Evolutionary conservation across 2,888 invertebrate species (phyloP), one percentile per base, ranked within the genome.

Genomic region (Ectemnius continuus): DNA sequence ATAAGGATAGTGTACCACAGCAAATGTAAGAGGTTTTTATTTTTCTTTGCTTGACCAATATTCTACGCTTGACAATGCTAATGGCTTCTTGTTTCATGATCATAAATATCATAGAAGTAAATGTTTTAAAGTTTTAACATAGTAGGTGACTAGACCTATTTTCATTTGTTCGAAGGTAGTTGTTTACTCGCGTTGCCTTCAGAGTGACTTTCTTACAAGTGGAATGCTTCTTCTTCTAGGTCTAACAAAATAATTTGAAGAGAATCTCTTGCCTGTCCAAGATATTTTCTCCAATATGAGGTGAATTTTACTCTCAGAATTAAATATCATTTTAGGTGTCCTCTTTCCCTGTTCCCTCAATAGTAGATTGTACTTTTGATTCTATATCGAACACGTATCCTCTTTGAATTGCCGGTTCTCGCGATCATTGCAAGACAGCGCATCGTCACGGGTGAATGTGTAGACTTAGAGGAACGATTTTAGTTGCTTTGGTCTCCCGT

Each of bases 161-260:
- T 70, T 26, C 66, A 23, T 73, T 77, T 59, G 8, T 60, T 23
- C 16, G 26, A 68, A 65, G 26, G 52, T 65, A 67, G 61, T 62
- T 45, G 68, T 63, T 47, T 56, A 65, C 1, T 75, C 58, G 8
- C 59, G 57, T 4, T n/a, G 20, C 36, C 45, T 56, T 20, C 56
- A 56, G 52, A 62, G 28, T 60, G 13, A 45, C 47, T 70, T 70
- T 67, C 71, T 78, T 70, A 80, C 73, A 77, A 52, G 71, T 70
- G 77, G 74, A 73, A 71, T 75, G 48, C 84, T 82, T 84, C 85
- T 76, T 83, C 85, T 88, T 85, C 73, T 88, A 88, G 88, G 86
- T 88, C 83, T 86, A 88, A 87, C 88, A 88, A 85, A 88, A 76
- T 88, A 82, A 87, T 88, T 84, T 88, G 88, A 87, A 83, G 86